Evolutionary conservation across 2,888 invertebrate species (phyloP).

Genomic region (Hirtodrosophila duncani): DNA sequence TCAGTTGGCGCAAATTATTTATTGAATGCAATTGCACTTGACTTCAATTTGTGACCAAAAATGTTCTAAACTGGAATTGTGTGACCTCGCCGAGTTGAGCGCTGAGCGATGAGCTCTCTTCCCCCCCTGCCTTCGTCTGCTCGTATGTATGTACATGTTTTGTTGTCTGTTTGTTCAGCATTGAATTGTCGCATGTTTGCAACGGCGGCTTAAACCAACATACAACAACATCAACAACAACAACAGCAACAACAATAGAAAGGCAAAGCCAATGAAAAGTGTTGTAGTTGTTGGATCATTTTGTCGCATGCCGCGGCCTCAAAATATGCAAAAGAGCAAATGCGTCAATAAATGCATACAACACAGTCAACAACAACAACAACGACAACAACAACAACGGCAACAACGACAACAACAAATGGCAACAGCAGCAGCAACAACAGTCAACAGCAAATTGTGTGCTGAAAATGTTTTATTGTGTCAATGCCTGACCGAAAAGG

Average conservation of each 20-base stretch:
- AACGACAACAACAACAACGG: background rate
- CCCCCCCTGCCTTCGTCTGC: too few species aligned
- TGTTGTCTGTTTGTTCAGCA: constrained; percentile 22
- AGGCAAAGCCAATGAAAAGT: too few species aligned
- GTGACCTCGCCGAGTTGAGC: too few species aligned
- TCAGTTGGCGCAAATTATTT: constrained; percentile 34
- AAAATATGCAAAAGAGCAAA: constrained; percentile 65
- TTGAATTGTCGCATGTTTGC: constrained; percentile 56
- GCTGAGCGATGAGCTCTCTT: too few species aligned
- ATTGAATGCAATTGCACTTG: constrained; percentile 58
- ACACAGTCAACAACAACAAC: too few species aligned
- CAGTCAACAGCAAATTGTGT: constrained; percentile 38
- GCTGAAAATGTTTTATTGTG: constrained; percentile 64
- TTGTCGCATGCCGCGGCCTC: constrained; percentile 49
- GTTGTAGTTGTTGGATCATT: too few species aligned
- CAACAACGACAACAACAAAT: background rate
- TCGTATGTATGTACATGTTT: too few species aligned
- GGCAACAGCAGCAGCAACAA: constrained; percentile 9
- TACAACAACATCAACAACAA: constrained; percentile 18
- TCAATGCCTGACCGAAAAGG: constrained; percentile 56
- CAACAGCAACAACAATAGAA: background rate
- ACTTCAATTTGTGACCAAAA: constrained; percentile 52
- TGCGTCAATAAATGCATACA: constrained; percentile 69
- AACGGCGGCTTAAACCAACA: too few species aligned
- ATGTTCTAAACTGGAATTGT: too few species aligned